phyloP scores from a whole-genome alignment of 2,797 vertebrate genomes.

The Phoeniculus purpureus region DNA sequence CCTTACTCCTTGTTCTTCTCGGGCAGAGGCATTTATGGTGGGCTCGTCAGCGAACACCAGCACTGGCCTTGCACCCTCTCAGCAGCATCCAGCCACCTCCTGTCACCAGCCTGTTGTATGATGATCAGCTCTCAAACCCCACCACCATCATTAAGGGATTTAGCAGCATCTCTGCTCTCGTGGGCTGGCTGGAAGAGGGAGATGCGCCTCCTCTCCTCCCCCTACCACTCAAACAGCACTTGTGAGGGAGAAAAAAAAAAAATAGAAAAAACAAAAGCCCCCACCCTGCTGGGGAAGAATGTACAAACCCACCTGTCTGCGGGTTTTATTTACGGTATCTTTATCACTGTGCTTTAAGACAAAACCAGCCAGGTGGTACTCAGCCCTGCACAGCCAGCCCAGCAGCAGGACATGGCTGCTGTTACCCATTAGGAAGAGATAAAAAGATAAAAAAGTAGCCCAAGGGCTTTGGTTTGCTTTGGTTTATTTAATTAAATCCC shows the following conservation, averaged over 20 bases:
- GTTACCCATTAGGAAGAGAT: neutral
- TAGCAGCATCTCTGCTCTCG: neutral
- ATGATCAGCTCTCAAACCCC: accelerated
- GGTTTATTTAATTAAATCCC: neutral
- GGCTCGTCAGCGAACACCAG: neutral
- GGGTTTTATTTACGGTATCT: conserved; percentile 52
- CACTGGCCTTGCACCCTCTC: neutral
- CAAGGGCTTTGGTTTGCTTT: neutral
- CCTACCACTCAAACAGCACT: conserved; percentile 1
- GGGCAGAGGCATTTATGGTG: neutral
- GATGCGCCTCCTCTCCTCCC: neutral
- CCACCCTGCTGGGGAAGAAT: conserved; percentile 31
- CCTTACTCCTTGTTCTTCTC: neutral
- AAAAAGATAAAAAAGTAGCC: neutral
- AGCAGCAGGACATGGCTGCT: neutral
- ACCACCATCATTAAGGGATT: accelerated
- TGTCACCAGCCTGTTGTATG: neutral
- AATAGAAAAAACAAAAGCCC: neutral
- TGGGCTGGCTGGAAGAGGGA: neutral
- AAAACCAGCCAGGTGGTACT: conserved; percentile 51
- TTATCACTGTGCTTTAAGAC: conserved; percentile 69
- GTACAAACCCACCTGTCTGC: conserved; percentile 32
- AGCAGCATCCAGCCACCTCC: neutral
- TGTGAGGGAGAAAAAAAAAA: neutral
- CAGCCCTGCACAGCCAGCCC: conserved; percentile 32